Evolutionary conservation across 2,888 invertebrate species (phyloP).

Genomic region (Eupeodes luniger): DNA sequence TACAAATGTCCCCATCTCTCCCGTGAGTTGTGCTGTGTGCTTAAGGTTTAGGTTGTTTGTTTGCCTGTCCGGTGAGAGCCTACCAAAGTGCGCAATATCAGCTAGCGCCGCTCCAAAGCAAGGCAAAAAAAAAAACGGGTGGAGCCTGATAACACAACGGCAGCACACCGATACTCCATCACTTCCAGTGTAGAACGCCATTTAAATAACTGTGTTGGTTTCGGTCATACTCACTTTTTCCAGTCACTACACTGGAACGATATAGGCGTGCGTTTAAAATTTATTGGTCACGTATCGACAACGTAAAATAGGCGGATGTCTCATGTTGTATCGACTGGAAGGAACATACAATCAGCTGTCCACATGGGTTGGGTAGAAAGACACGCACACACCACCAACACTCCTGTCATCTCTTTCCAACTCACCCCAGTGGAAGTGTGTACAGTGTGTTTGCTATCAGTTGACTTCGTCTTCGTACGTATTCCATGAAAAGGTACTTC

Average conservation of each 20-base stretch:
- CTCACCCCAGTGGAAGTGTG: slow-evolving; percentile 19
- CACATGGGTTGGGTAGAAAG: slow-evolving; percentile 69
- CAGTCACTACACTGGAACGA: slow-evolving; percentile 64
- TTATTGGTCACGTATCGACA: slow-evolving; percentile 75
- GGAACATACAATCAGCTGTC: slow-evolving; percentile 74
- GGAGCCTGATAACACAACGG: slow-evolving; percentile 53
- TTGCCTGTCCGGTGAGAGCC: slow-evolving; percentile 55
- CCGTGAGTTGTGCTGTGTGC: neutral
- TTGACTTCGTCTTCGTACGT: neutral
- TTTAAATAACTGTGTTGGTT: slow-evolving; percentile 35
- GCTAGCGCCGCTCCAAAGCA: slow-evolving; percentile 52
- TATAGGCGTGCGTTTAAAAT: slow-evolving; percentile 75
- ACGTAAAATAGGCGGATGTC: slow-evolving; percentile 74
- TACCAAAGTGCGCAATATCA: slow-evolving; percentile 71
- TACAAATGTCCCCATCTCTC: slow-evolving; percentile 49
- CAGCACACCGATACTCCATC: slow-evolving; percentile 24
- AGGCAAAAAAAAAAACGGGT: slow-evolving; percentile 56
- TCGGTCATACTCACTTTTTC: slow-evolving; percentile 53
- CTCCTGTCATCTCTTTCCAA: slow-evolving; percentile 48
- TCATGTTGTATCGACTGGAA: slow-evolving; percentile 64
- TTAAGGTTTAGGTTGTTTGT: slow-evolving; percentile 4
- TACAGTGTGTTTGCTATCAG: neutral
- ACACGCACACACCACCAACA: slow-evolving; percentile 34
- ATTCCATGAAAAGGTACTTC: slow-evolving; percentile 37
- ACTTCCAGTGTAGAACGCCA: slow-evolving; percentile 41